Evolutionary conservation across 2,888 invertebrate genomes (phyloP).

Genomic region (Palloptera scutellata): DNA sequence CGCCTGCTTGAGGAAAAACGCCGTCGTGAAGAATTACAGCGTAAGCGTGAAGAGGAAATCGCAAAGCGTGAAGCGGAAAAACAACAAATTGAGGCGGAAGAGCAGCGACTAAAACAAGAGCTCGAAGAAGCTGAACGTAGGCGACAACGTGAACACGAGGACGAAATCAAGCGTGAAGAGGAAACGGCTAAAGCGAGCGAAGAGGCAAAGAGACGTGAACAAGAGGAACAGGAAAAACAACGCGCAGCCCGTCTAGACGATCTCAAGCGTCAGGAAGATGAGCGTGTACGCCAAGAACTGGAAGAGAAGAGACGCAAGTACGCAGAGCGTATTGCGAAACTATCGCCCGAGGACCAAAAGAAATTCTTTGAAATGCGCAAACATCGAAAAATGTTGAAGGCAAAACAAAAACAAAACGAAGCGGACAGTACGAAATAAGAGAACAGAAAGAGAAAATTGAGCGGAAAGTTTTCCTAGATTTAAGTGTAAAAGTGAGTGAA

Average conservation of each 20-base stretch:
- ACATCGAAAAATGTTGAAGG: constrained; percentile 51
- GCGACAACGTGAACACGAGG: constrained; percentile 46
- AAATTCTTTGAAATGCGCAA: constrained; percentile 56
- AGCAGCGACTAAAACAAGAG: constrained; percentile 52
- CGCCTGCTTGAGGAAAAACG: constrained; percentile 54
- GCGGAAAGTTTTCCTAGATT: neutral
- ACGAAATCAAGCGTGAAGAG: constrained; percentile 48
- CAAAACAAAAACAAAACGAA: constrained; percentile 38
- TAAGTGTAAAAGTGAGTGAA: too few relatives aligned
- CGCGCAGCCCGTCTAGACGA: constrained; percentile 41
- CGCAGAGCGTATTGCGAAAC: constrained; percentile 50
- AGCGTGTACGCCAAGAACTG: constrained; percentile 40
- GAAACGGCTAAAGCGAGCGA: constrained; percentile 49
- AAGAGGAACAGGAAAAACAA: constrained; percentile 44
- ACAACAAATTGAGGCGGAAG: constrained; percentile 52
- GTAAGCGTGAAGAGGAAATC: constrained; percentile 56
- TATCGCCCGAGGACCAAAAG: constrained; percentile 56
- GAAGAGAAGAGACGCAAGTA: constrained; percentile 50
- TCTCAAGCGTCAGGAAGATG: constrained; percentile 47
- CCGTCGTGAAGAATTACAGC: constrained; percentile 50
- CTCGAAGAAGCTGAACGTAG: constrained; percentile 48
- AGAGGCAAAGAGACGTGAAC: constrained; percentile 45
- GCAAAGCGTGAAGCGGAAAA: constrained; percentile 49
- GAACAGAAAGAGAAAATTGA: neutral
- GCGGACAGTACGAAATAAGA: constrained; percentile 25